Conservation (phyloP, 2,888 invertebrate species). For the Phasia obesa region DNA sequence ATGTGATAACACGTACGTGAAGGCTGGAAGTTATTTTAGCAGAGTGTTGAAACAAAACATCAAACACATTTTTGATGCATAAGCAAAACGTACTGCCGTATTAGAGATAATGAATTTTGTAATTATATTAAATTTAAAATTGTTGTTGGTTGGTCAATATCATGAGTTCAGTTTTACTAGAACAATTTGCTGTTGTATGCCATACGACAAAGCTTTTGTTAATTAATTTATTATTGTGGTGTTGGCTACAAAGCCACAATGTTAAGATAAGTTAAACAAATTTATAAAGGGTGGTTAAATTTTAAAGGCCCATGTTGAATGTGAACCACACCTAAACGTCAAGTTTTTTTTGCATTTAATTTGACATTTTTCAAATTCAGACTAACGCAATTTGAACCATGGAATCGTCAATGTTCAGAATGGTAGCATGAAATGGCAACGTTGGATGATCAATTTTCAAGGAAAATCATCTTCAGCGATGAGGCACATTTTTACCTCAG, state of each 20-base stretch:
- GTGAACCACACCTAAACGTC: too few species aligned
- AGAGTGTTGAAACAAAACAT: constrained; percentile 23
- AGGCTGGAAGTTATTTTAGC: not conserved
- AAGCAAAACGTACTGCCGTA: constrained; percentile 33
- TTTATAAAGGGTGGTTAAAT: too few species aligned
- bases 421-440: too few species aligned
- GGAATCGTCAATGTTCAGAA: too few species aligned
- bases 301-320: too few species aligned
- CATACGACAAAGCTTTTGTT: not conserved
- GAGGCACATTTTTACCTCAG: too few species aligned
- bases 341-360: too few species aligned
- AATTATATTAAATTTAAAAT: constrained; percentile 52
- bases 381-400: too few species aligned
- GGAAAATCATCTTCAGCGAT: too few species aligned
- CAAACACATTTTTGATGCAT: constrained; percentile 11
- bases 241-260: not conserved
- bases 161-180: not conserved
- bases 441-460: too few species aligned
- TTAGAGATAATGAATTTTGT: constrained; percentile 47
- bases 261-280: not conserved
- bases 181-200: not conserved
- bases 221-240: constrained; percentile 28
- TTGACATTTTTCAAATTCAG: too few species aligned
- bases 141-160: constrained; percentile 20
- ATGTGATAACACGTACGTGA: not conserved